phyloP scores from a whole-genome alignment of 2,888 invertebrate genomes.

The Anthoptus insignis region DNA sequence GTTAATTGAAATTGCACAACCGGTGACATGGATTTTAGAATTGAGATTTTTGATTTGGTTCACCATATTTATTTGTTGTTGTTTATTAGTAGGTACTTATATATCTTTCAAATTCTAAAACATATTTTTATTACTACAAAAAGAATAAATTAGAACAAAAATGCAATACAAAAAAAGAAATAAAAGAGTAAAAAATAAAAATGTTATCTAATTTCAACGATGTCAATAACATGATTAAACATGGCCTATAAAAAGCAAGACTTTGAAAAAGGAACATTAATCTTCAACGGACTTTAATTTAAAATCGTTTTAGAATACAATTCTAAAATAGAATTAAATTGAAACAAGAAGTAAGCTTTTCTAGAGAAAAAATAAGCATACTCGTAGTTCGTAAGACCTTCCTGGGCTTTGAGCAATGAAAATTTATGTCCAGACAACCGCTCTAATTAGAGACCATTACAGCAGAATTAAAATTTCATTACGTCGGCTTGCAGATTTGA shows the following conservation, averaged over 20 bases:
- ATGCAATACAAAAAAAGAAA: no score
- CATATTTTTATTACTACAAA: no score
- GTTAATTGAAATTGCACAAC: no score
- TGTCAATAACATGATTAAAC: background rate
- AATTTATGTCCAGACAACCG: slow-evolving; percentile 59
- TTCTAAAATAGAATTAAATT: slow-evolving; percentile 14
- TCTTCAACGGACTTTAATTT: background rate
- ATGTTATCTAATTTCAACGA: no score
- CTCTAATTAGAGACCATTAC: slow-evolving; percentile 62
- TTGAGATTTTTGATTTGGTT: no score
- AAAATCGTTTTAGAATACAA: background rate
- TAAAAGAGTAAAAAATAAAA: background rate
- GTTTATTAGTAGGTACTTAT: no score
- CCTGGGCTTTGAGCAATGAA: slow-evolving; percentile 53
- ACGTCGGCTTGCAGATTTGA: slow-evolving; percentile 14
- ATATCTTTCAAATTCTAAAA: no score
- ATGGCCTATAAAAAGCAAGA: background rate
- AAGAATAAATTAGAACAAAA: no score
- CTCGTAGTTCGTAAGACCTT: slow-evolving; percentile 13
- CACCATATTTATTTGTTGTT: no score
- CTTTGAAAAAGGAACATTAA: background rate
- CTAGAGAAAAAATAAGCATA: slow-evolving; percentile 10
- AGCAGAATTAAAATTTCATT: slow-evolving; percentile 39
- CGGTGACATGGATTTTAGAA: no score
- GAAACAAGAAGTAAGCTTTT: slow-evolving; percentile 19